Evolutionary conservation across 2,888 invertebrate genomes (phyloP).

Genomic region (Bellardia bayeri): DNA sequence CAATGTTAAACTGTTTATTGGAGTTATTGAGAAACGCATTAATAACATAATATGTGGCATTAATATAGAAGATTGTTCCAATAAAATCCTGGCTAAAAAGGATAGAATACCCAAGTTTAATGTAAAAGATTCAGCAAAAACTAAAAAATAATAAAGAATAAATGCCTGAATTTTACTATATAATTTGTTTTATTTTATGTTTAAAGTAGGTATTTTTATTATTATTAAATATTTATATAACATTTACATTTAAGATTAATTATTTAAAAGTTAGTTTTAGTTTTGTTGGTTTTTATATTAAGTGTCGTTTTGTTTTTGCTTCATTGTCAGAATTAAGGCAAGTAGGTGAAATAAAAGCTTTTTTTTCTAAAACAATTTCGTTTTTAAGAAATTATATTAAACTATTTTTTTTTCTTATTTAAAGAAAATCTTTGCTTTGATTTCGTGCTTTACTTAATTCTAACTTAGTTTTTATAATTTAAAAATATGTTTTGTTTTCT

Average conservation of each 20-base stretch:
- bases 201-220: constrained; percentile 1
- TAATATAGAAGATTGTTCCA: constrained; percentile 81
- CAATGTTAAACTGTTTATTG: constrained; percentile 92
- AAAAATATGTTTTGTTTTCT: constrained; percentile 3
- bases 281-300: background rate
- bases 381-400: constrained; percentile 40
- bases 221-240: constrained; percentile 60
- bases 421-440: constrained; percentile 53
- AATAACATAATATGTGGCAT: constrained; percentile 81
- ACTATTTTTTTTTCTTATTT: constrained; percentile 76
- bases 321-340: constrained; percentile 82
- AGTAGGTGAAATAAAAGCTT: constrained; percentile 77
- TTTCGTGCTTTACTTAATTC: constrained; percentile 70
- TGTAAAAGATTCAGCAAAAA: constrained; percentile 82
- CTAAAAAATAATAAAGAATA: constrained; percentile 75
- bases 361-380: constrained; percentile 25
- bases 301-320: constrained; percentile 74
- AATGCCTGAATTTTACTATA: constrained; percentile 11
- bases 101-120: constrained; percentile 84
- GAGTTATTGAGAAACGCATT: constrained; percentile 90
- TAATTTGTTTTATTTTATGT: constrained; percentile 44
- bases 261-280: constrained; percentile 54
- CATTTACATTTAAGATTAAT: constrained; percentile 61
- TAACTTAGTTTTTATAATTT: constrained; percentile 44
- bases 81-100: constrained; percentile 82